These are phyloP conservation scores for Atlantisia rogersi DNA, from an alignment of 2,113 vertebrate genomes.

Conservation along the genomic window DNA sequence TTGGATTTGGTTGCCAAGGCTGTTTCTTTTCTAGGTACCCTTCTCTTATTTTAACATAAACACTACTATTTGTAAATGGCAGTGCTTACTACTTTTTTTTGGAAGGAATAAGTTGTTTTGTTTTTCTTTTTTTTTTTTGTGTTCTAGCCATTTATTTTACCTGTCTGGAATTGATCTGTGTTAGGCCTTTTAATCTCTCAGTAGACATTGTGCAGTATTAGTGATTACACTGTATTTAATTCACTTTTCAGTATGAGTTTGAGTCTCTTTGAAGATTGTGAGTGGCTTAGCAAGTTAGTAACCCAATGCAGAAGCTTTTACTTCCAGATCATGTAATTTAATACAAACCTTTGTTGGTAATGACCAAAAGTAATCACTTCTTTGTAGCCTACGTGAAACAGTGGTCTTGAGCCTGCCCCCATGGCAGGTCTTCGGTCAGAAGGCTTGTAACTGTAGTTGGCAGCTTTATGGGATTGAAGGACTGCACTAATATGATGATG, in stretches of 20 bases:
- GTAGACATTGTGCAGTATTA: conserved; percentile 56
- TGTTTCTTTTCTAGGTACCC: conserved; percentile 65
- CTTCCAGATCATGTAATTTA: conserved; percentile 27
- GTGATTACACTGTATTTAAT: conserved; percentile 57
- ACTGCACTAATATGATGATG: neutral
- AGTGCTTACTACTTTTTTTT: conserved; percentile 57
- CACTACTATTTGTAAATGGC: conserved; percentile 69
- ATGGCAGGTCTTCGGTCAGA: neutral
- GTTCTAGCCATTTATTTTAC: conserved; percentile 71
- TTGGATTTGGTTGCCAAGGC: conserved; percentile 68
- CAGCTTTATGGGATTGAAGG: conserved; percentile 10
- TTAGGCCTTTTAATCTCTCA: conserved; percentile 50
- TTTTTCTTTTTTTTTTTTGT: conserved; percentile 32
- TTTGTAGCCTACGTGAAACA: neutral
- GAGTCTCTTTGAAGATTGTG: conserved; percentile 49
- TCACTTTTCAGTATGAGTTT: conserved; percentile 48
- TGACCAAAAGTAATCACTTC: conserved; percentile 53
- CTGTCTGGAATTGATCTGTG: conserved; percentile 45
- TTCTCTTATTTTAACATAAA: conserved; percentile 71
- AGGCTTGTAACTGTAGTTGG: neutral
- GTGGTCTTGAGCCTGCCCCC: neutral
- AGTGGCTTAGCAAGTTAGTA: conserved; percentile 48
- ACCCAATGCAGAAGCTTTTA: conserved; percentile 49
- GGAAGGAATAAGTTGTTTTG: conserved; percentile 50
- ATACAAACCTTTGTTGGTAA: conserved; percentile 33